Conservation (phyloP, 2,888 invertebrate genomes). For the Stenchaetothrips biformis region DNA sequence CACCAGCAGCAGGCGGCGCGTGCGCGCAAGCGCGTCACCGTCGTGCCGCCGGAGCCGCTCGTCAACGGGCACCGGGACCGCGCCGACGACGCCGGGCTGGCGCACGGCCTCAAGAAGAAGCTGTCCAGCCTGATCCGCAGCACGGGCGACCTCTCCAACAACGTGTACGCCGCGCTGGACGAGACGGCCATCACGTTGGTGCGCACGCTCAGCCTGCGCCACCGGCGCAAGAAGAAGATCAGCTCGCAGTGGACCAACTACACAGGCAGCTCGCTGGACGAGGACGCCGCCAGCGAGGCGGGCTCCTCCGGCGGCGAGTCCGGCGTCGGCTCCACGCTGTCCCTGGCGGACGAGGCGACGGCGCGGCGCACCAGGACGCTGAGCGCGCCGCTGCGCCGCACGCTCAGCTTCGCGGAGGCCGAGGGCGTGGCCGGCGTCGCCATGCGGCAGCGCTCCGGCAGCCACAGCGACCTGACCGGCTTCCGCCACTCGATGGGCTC, state of each 20-base stretch:
- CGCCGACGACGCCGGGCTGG: neutral
- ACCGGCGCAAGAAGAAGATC: neutral
- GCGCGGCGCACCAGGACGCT: neutral
- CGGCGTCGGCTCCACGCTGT: neutral
- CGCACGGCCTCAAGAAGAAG: neutral
- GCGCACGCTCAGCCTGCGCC: slow-evolving; percentile 1
- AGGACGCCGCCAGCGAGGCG: neutral
- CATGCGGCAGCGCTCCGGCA: neutral
- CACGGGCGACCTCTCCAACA: slow-evolving; percentile 8
- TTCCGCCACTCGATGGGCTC: neutral
- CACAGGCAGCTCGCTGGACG: neutral
- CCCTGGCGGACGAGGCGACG: neutral
- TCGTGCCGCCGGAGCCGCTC: neutral
- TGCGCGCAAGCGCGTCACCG: neutral
- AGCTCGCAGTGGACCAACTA: slow-evolving; percentile 8
- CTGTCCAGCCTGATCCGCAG: neutral
- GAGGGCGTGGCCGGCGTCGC: neutral
- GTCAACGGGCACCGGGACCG: neutral
- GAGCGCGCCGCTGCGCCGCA: neutral
- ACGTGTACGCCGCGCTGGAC: neutral
- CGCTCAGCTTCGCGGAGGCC: slow-evolving; percentile 7
- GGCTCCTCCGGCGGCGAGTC: neutral
- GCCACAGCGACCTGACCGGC: neutral
- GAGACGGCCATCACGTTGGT: neutral
- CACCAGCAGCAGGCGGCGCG: neutral